These are phyloP conservation scores for Xiphophorus maculatus DNA, from an alignment of 2,113 vertebrate genomes.

Conservation along the genomic window DNA sequence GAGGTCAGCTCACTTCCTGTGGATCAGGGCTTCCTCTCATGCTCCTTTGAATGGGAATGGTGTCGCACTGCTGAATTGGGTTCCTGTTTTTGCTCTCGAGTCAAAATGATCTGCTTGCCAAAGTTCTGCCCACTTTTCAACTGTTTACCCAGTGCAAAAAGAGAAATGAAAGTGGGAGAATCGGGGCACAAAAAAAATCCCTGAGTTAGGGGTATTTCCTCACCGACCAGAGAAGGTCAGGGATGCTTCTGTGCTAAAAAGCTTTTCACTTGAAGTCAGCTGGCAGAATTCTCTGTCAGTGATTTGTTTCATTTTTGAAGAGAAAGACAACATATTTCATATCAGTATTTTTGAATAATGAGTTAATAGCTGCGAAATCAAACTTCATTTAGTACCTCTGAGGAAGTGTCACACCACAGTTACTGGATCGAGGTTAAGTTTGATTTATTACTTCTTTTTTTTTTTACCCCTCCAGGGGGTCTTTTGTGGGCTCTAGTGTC, in stretches of 20 bases:
- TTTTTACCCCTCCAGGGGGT: no score
- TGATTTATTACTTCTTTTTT: not conserved
- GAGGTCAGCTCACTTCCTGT: slow-evolving; percentile 62
- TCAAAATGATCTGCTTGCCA: slow-evolving; percentile 55
- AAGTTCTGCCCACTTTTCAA: slow-evolving; percentile 46
- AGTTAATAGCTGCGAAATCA: not conserved
- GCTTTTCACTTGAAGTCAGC: not conserved
- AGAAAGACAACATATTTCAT: not conserved
- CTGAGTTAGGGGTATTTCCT: slow-evolving; percentile 20
- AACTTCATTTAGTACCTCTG: not conserved
- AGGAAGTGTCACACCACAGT: no score
- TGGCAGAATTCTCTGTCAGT: not conserved
- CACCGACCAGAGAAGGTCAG: not conserved
- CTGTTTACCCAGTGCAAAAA: slow-evolving; percentile 42
- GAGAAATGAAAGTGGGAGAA: slow-evolving; percentile 54
- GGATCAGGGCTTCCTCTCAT: slow-evolving; percentile 64
- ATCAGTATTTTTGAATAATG: not conserved
- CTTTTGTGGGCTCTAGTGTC: no score
- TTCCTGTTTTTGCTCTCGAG: slow-evolving; percentile 72
- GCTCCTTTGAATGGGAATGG: slow-evolving; percentile 62
- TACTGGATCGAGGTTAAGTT: not conserved
- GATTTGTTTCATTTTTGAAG: not conserved
- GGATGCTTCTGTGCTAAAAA: slow-evolving; percentile 7
- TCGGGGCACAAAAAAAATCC: not conserved
- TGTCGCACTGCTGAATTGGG: slow-evolving; percentile 63